These are phyloP conservation scores for Uloborus diversus DNA, from an alignment of 1,140 invertebrate genomes.

Conservation along the genomic window DNA sequence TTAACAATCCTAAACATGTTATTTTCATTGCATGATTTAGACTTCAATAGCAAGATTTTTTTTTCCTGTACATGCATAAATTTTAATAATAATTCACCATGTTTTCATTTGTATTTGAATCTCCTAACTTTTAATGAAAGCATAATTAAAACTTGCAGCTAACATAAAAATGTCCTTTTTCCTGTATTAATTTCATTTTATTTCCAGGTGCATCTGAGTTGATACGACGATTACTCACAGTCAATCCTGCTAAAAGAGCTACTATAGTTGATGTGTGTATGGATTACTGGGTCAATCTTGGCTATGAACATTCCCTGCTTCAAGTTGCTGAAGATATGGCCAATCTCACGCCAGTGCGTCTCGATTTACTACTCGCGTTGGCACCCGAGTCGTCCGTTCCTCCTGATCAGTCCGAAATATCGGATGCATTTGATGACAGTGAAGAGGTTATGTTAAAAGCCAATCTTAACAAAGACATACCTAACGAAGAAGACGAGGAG, in stretches of 20 bases:
- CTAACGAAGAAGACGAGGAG: constrained; percentile 1
- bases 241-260: constrained; percentile 86
- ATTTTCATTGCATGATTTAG: no score
- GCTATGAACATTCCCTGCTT: constrained; percentile 81
- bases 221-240: constrained; percentile 92
- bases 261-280: constrained; percentile 93
- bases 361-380: constrained; percentile 79
- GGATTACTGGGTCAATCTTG: constrained; percentile 92
- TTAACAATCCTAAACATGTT: no score
- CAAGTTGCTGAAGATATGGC: constrained; percentile 87
- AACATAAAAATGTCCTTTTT: no score
- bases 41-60: no score
- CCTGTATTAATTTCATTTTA: background rate
- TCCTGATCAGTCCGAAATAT: background rate
- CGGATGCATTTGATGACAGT: background rate
- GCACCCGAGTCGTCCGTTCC: constrained; percentile 56
- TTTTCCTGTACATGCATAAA: no score
- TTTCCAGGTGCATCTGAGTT: constrained; percentile 87
- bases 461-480: background rate
- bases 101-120: no score
- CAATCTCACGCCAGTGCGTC: constrained; percentile 85
- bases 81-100: no score
- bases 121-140: no score
- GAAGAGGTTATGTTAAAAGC: no score
- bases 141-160: no score